Evolutionary conservation across 2,888 invertebrate genomes (phyloP), one percentile per base, ranked within the genome.

Genomic region (Dynastes hyllus): DNA sequence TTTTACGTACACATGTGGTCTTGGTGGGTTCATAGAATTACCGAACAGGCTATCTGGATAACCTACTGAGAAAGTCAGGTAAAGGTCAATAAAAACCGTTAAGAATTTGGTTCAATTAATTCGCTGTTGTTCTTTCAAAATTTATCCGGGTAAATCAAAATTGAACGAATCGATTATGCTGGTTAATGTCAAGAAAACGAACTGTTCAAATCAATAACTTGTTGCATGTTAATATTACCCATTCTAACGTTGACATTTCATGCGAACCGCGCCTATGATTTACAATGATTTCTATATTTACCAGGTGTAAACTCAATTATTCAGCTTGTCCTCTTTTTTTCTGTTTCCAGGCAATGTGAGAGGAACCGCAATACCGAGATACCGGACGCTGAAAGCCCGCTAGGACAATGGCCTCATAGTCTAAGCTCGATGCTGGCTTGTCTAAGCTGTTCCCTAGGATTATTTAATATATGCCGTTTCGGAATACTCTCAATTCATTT

Each of bases 391-490:
- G 89, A 90, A 78, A 92, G 91, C 85, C 91, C 92, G 5, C 83
- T 92, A 81, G 92, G 92, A 67, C 91, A 90, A 81, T 94, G 94
- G 94, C 94, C 93, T 2, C 93, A 94, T 85, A 90, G 91, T 22
- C 92, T 95, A 85, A 96, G 96, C 87, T 93, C 96, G 51, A 93
- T 94, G 87, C 90, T 97, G 84, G 96, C 97, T 32, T 93, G 95
- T 85, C 91, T 97, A 65, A 94, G 95, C 81, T 97, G 97, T 88
- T 96, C 96, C 1, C 90, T 97, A 83, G 97, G 97, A 75, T 92
- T 97, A 78, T 97, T 96, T 89, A 97, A 96, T 89, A 94, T 97
- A 84, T 95, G 95, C 85, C 93, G 96, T 85, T 96, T 97, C 89
- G 94, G 96, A 84, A 93, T 95, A 84, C 92, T 97, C 84, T 95